A percentile compares a stretch with the other conserved stretches of the same genome.
These are phyloP conservation scores for Trachymyrmex septentrionalis DNA, from an alignment of 1,140 invertebrate genomes.

Conservation along the genomic window DNA sequence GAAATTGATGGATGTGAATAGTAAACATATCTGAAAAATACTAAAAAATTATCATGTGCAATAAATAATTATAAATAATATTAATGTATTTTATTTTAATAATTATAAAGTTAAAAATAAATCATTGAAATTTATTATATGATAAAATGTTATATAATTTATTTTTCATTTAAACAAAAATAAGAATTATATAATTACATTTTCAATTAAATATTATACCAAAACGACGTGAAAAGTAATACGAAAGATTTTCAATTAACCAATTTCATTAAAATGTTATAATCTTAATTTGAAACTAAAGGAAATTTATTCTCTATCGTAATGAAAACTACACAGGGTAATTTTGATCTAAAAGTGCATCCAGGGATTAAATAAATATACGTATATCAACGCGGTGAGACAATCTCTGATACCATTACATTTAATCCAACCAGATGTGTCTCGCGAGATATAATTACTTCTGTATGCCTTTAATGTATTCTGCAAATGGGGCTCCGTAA, in stretches of 20 bases:
- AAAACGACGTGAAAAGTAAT: neutral
- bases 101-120: conserved; percentile 17
- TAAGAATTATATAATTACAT: conserved; percentile 1
- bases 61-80: neutral
- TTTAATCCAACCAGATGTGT: conserved; percentile 25
- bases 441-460: conserved; percentile 46
- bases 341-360: conserved; percentile 22
- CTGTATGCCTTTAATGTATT: conserved; percentile 19
- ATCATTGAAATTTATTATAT: neutral
- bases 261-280: neutral
- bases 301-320: neutral
- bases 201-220: neutral
- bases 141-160: neutral
- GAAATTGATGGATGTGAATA: neutral
- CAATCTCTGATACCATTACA: conserved; percentile 32
- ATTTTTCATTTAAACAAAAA: neutral
- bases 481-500: conserved; percentile 24
- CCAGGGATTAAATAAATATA: conserved; percentile 31
- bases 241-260: neutral
- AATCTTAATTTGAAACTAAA: conserved; percentile 13
- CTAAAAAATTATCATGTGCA: neutral
- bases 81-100: too few relatives aligned
- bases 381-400: neutral
- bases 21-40: neutral
- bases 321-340: neutral